These are phyloP conservation scores for Stegostoma tigrinum DNA, from an alignment of 2,113 vertebrate genomes.

Conservation along the genomic window DNA sequence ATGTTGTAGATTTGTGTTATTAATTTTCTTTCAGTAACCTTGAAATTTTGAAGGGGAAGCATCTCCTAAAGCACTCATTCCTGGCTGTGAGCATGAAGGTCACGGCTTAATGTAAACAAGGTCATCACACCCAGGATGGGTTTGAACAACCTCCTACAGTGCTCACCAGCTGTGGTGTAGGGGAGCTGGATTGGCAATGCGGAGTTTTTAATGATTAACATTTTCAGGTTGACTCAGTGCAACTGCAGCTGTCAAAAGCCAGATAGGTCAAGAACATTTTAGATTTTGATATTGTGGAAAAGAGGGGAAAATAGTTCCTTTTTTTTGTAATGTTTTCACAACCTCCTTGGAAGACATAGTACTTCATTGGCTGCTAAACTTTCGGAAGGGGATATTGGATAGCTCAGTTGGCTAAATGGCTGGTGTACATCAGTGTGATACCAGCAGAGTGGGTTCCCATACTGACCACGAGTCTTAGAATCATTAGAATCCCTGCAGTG, in stretches of 20 bases:
- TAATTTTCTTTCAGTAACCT: neutral
- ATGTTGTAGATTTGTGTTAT: neutral
- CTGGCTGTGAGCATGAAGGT: neutral
- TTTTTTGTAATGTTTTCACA: no score
- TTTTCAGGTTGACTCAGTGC: neutral
- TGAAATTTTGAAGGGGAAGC: constrained; percentile 7
- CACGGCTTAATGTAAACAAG: neutral
- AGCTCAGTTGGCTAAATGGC: no score
- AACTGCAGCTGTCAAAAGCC: neutral
- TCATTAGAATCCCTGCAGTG: no score
- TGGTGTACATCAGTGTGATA: no score
- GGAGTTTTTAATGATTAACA: neutral
- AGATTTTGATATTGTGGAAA: neutral
- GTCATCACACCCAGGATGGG: neutral
- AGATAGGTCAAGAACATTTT: neutral
- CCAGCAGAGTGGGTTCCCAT: no score
- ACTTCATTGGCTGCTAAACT: no score
- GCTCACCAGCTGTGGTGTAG: neutral
- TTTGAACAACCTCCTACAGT: neutral
- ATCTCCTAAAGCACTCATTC: neutral
- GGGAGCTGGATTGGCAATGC: neutral
- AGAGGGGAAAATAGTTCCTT: no score
- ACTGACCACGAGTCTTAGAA: no score
- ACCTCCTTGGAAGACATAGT: no score
- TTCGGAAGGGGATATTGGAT: no score